These are phyloP conservation scores for Fregetta grallaria DNA, from an alignment of 2,113 vertebrate genomes.

Conservation along the genomic window DNA sequence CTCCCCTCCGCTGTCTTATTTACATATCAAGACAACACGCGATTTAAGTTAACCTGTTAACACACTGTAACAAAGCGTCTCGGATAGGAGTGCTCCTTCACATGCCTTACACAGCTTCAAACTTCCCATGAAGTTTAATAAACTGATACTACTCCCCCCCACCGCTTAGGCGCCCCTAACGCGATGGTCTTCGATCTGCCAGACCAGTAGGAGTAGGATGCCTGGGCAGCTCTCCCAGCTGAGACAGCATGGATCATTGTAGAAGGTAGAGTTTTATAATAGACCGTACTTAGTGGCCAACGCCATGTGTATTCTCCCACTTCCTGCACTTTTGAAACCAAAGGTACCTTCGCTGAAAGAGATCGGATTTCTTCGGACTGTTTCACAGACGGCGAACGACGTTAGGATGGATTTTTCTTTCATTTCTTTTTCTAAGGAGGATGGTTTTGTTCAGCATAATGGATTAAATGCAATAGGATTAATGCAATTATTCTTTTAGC, in stretches of 20 bases:
- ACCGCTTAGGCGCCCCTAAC: slow-evolving; percentile 15
- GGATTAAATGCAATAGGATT: neutral
- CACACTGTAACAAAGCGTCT: neutral
- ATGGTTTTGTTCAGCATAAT: neutral
- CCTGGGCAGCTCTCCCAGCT: slow-evolving; percentile 20
- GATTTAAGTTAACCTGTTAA: neutral
- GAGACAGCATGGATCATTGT: slow-evolving; percentile 13
- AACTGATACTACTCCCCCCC: neutral
- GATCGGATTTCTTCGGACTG: neutral
- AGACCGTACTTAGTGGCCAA: neutral
- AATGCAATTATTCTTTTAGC: neutral
- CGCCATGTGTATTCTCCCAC: slow-evolving; percentile 38
- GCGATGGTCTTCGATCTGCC: neutral
- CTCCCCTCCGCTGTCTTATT: neutral
- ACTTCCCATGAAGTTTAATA: slow-evolving; percentile 34
- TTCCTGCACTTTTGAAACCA: slow-evolving; percentile 73
- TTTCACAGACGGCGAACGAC: neutral
- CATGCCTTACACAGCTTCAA: slow-evolving; percentile 76
- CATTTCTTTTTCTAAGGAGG: neutral
- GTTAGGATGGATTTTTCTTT: neutral
- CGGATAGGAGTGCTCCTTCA: slow-evolving; percentile 46
- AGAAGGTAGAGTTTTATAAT: neutral
- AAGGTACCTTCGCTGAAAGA: slow-evolving; percentile 69
- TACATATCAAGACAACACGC: neutral
- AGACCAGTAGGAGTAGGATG: neutral